Percentiles rank a stretch among this genome's conserved stretches.
Conservation (phyloP, 2,888 invertebrate genomes). For the Pterobdella sp. region DNA sequence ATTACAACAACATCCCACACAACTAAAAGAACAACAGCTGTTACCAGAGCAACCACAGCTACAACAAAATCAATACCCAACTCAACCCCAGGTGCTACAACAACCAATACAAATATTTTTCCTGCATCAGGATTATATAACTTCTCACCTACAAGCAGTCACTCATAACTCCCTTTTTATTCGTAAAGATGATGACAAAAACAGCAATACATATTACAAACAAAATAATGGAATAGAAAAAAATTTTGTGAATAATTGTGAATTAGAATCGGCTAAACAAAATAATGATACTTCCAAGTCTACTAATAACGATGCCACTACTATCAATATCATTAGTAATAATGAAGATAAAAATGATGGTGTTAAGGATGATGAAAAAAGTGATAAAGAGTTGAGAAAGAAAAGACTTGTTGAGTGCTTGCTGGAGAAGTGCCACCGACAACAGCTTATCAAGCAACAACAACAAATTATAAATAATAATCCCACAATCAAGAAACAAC, state of each 20-base stretch:
- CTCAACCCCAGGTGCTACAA: not conserved
- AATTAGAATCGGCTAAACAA: no score
- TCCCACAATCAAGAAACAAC: not conserved
- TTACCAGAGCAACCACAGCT: not conserved
- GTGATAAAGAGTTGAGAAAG: not conserved
- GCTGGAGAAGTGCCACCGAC: not conserved
- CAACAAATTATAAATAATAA: not conserved
- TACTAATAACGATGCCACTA: not conserved
- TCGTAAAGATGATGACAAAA: no score
- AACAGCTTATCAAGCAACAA: not conserved
- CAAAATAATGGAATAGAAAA: no score
- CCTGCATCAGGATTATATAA: not conserved
- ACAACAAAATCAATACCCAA: constrained; percentile 1
- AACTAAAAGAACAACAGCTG: not conserved
- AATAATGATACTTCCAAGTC: not conserved
- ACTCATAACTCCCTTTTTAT: no score
- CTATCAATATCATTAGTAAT: not conserved
- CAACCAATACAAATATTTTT: not conserved
- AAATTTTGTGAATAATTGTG: no score
- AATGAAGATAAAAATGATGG: constrained; percentile 6
- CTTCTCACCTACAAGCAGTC: not conserved
- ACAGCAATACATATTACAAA: no score
- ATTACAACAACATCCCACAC: not conserved
- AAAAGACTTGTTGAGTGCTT: not conserved
- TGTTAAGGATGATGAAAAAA: not conserved